Percentiles rank a stretch among this genome's conserved stretches.
These are phyloP conservation scores for Salvelinus alpinus DNA, from an alignment of 2,113 vertebrate species.

Conservation along the genomic window DNA sequence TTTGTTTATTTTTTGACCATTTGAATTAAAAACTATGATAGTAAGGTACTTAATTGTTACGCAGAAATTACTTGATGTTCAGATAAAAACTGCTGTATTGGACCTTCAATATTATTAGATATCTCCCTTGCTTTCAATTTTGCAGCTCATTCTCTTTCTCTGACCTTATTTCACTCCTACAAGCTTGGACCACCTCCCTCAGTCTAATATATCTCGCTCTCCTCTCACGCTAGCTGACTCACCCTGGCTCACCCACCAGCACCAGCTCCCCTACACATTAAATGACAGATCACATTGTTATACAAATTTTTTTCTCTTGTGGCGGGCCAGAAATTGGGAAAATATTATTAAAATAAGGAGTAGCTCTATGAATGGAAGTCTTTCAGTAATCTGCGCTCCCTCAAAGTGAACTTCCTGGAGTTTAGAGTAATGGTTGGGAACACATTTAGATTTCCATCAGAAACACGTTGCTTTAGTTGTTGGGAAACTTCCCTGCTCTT, in stretches of 20 bases:
- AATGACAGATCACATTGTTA: neutral
- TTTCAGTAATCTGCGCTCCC: neutral
- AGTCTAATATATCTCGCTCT: no score
- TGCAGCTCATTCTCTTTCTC: neutral
- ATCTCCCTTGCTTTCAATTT: neutral
- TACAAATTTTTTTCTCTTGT: neutral
- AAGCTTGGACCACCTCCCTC: neutral
- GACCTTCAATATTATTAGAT: no score
- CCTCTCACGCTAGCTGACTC: neutral
- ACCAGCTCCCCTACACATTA: no score
- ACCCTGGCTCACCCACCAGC: neutral
- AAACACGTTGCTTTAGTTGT: neutral
- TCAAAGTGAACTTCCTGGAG: neutral
- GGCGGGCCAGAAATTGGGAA: neutral
- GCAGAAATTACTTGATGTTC: no score
- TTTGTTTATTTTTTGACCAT: no score
- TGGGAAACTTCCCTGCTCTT: constrained; percentile 38
- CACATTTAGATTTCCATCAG: neutral
- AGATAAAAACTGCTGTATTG: no score
- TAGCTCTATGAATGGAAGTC: constrained; percentile 2
- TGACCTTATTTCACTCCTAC: neutral
- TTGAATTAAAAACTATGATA: no score
- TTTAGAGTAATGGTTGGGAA: neutral
- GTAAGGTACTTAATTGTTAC: no score
- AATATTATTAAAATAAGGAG: constrained; percentile 3